Conservation (phyloP, 2,797 vertebrate genomes). For the Aphelocoma californica region DNA sequence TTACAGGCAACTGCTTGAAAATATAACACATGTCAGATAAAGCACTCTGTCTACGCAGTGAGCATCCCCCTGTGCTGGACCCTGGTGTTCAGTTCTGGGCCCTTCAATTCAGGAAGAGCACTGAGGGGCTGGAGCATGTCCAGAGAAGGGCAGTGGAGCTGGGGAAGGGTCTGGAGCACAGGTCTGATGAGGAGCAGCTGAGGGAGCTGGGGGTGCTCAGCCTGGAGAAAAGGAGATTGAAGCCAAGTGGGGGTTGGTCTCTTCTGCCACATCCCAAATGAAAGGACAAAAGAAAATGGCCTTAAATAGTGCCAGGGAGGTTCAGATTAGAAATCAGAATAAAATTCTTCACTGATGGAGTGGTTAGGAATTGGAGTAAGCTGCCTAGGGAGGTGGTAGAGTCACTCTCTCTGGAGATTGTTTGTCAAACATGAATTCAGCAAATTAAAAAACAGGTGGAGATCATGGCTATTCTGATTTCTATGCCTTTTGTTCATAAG, state of each 20-base stretch:
- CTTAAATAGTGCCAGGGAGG: background rate
- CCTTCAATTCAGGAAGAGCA: background rate
- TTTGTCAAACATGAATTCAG: background rate
- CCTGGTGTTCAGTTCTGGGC: background rate
- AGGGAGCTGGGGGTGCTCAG: background rate
- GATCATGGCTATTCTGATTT: background rate
- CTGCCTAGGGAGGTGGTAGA: background rate
- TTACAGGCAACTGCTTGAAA: background rate
- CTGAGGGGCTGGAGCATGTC: fast-evolving
- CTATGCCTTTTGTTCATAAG: background rate
- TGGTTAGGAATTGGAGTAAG: background rate
- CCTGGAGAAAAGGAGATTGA: background rate
- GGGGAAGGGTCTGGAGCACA: background rate
- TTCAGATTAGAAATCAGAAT: background rate
- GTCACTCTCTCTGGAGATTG: background rate
- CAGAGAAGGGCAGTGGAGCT: background rate
- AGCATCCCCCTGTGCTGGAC: too few relatives aligned
- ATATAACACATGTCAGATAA: background rate
- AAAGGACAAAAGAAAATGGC: background rate
- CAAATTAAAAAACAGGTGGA: background rate
- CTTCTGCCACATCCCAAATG: background rate
- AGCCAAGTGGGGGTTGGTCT: fast-evolving
- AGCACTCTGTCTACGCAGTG: background rate
- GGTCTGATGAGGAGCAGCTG: background rate
- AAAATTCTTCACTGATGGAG: background rate